These are phyloP conservation scores for Heliconius sara DNA, from an alignment of 2,888 invertebrate genomes.

Conservation along the genomic window DNA sequence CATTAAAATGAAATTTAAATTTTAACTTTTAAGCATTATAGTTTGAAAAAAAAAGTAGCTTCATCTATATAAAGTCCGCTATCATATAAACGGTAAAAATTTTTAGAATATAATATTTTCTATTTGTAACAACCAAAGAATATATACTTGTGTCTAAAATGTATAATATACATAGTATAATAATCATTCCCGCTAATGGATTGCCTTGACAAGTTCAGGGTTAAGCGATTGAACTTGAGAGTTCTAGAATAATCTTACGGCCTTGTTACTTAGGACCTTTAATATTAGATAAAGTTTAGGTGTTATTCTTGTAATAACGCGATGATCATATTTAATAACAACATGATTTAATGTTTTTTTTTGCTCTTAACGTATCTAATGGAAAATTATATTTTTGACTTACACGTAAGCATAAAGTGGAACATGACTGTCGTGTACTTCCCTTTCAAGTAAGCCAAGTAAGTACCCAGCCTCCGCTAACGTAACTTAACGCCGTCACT, in stretches of 20 bases:
- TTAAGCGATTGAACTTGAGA: conserved; percentile 25
- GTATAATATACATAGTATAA: too few species aligned
- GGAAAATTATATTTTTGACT: not conserved
- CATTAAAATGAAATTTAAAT: not conserved
- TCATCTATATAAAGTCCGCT: too few species aligned
- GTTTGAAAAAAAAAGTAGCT: too few species aligned
- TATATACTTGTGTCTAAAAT: not conserved
- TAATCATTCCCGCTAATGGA: conserved; percentile 16
- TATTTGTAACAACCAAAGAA: not conserved
- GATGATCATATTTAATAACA: not conserved
- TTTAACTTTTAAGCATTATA: not conserved
- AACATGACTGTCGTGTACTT: too few species aligned
- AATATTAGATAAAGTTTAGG: not conserved
- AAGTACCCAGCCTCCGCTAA: too few species aligned
- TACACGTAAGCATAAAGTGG: not conserved
- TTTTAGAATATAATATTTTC: too few species aligned
- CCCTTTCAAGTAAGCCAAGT: too few species aligned
- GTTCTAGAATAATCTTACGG: conserved; percentile 6
- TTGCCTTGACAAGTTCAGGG: conserved; percentile 24
- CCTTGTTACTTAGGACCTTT: conserved; percentile 15
- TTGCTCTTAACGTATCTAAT: not conserved
- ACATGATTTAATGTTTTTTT: not conserved
- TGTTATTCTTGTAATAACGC: conserved; percentile 1
- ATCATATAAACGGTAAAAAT: too few species aligned
- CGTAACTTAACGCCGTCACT: too few species aligned